Base-by-base conservation (phyloP, 2,113 vertebrate genomes). In the Tragelaphus strepsiceros region DNA sequence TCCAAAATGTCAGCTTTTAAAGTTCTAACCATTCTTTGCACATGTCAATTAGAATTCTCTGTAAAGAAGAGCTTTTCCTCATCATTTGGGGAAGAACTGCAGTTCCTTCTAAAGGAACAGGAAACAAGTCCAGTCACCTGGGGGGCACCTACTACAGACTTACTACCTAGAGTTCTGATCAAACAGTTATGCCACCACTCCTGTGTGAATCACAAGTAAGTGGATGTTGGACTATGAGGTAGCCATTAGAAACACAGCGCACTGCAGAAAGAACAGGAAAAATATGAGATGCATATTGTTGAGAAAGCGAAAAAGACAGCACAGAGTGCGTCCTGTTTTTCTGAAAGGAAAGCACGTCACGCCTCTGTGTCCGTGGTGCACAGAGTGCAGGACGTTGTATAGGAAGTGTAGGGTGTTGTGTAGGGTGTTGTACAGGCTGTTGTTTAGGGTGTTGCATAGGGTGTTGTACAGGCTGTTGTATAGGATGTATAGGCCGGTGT, bases 271-370 rank as follows among this genome's bases (percentile, higher is more conserved):
- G 2, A 11, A n/a, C 11, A 14, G 19, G 80, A 82, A n/a, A 22
- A 54, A 14, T 12, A 24, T 1, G 19, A 54, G 19, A 22, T 0
- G 0, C 11, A 3, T 12, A 1, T 81, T 54, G 30, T 39, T 39
- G 35, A 67, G 53, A 82, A 46, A 78, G 11, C 54, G 58, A 81
- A 58, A n/a, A 39, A 12, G 30, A 32, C 51, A 19, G 9, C 49
- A 39, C 2, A 15, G 5, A 7, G 16, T 17, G 28, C 21, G 24
- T 21, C 39, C 22, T 46, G n/a, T 21, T 58, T 64, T 80, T 46
- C 21, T 54, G 2, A 51, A 84, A n/a, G 49, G 13, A 88, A 22
- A 32, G 28, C 28, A 32, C 5, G 0, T 51, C 32, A 64, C 4
- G 1, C 84, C 5, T 8, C 15, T 17, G 3, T 16, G 3, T 22